These are phyloP conservation scores for Urocolius indicus DNA, from an alignment of 2,113 vertebrate species.

Conservation along the genomic window DNA sequence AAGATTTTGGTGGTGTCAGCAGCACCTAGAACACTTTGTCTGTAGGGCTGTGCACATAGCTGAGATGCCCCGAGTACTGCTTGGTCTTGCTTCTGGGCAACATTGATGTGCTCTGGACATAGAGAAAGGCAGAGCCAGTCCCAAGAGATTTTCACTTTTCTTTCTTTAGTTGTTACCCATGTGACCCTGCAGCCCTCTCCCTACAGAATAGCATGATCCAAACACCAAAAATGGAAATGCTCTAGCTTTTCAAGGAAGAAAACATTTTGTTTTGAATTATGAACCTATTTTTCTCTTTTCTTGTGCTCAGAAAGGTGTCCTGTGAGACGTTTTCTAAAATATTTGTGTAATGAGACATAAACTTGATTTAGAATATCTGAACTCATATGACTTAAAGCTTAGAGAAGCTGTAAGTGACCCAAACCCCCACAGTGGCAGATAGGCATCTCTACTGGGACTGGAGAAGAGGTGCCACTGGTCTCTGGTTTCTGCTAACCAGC, in stretches of 20 bases:
- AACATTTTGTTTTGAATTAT: not conserved
- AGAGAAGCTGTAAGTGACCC: not conserved
- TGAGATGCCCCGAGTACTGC: not conserved
- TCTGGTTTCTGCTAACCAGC: not conserved
- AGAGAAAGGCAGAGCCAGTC: not conserved
- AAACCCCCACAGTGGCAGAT: accelerated
- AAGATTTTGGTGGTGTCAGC: not conserved
- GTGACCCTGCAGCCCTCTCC: not conserved
- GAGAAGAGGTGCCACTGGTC: not conserved
- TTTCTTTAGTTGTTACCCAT: not conserved
- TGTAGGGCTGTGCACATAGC: not conserved
- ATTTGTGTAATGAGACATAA: not conserved
- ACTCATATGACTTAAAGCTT: not conserved
- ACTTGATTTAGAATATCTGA: not conserved
- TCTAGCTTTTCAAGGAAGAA: not conserved
- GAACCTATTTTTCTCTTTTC: not conserved
- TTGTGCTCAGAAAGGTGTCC: not conserved
- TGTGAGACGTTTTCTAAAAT: not conserved
- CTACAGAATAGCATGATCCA: not conserved
- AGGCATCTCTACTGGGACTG: not conserved
- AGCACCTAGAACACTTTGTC: not conserved
- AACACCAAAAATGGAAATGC: not conserved
- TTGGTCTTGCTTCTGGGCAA: not conserved
- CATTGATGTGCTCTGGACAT: not conserved
- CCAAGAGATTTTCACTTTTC: not conserved